These are phyloP conservation scores for Leptosomus discolor DNA, from an alignment of 2,113 vertebrate species.

Conservation along the genomic window DNA sequence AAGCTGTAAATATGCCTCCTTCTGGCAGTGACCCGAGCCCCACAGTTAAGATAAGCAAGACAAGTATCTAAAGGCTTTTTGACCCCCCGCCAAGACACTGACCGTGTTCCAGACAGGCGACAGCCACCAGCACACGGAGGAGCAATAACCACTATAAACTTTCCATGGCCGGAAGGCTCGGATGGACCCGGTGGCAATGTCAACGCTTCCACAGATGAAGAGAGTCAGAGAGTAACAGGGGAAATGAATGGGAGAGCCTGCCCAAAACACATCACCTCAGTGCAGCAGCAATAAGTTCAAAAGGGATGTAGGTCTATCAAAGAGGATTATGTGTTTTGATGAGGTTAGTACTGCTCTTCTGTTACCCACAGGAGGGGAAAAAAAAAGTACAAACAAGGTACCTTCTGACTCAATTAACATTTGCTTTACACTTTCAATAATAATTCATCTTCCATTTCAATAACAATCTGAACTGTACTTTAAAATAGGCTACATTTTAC, in stretches of 20 bases:
- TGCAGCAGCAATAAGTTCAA: not conserved
- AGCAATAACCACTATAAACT: not conserved
- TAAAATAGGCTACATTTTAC: not conserved
- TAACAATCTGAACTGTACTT: not conserved
- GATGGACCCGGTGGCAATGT: not conserved
- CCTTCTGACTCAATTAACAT: not conserved
- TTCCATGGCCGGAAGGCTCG: not conserved
- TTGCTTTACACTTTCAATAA: not conserved
- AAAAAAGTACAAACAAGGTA: too few species aligned
- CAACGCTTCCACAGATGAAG: accelerated
- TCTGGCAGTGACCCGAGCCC: not conserved
- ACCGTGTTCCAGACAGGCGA: not conserved
- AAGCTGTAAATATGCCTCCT: not conserved
- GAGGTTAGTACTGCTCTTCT: not conserved
- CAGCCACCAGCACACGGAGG: accelerated
- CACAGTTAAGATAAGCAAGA: not conserved
- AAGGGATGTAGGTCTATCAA: not conserved
- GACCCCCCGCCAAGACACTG: not conserved
- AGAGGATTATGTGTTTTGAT: accelerated
- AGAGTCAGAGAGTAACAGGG: not conserved
- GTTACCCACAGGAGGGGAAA: not conserved
- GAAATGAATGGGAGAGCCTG: accelerated
- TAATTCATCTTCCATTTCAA: not conserved
- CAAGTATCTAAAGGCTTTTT: not conserved
- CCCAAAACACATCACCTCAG: not conserved